Base-by-base conservation (phyloP, 2,888 invertebrate genomes). In the Coronaproctus castanopsis region DNA sequence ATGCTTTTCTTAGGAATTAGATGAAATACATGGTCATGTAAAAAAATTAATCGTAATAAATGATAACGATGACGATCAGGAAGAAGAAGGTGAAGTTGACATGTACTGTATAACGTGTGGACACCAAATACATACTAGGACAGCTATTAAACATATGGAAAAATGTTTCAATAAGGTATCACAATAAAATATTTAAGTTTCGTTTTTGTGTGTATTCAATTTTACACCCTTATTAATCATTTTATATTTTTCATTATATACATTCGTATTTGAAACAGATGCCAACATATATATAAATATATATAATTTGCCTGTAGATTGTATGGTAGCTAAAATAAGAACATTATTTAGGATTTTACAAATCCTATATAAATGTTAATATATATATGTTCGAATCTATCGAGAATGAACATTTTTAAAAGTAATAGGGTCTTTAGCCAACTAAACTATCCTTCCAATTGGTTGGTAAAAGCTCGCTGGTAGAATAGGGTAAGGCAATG, bases 101-200 rank as follows among this genome's bases (percentile, higher is more conserved):
- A 87, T 91, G 79, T 91, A 91, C 71, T 97, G 97, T 72, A 89
- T 96, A 36, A 95, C 95, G 0, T 97, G 97, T 73, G 96, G 96
- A 0, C 90, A 90, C 71, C 95, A 96, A 75, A 86, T 96, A 62
- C 87, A 89, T 70, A 87, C 90, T 1, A 81, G 85, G 58, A 87
- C 88, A 0, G 95, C 93, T 0, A 81, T 95, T 21, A 88, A 89
- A 67, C 97, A 97, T 69, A 92, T 97, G 91, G 96, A 95, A 74
- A 92, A 92, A 71, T 97, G 96, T 71, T 97, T 93, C 72, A 86
- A 90, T 65, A 96, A 96, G 74, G 80, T 80, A 69, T 65, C 55
- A 54, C 59, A n/a, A n/a, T n/a, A n/a, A n/a, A 23, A 52, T 8
- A 52, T 52, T 8, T 52, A 52, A 18, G 36, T 36, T 36, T 14